phyloP scores from a whole-genome alignment of 2,888 invertebrate species.

The Plusia festucae region DNA sequence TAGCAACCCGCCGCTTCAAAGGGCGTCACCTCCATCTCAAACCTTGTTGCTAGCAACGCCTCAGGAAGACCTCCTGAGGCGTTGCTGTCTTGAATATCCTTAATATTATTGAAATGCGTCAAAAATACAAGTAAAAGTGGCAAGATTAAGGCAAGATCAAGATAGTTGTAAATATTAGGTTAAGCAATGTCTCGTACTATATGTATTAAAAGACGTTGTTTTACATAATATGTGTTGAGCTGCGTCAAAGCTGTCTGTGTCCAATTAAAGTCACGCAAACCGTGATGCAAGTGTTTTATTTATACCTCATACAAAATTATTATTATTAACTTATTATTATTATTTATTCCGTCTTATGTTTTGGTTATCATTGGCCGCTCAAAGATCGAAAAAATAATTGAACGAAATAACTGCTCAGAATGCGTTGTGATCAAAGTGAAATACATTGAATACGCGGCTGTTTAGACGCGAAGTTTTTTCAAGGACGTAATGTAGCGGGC shows the following conservation, averaged over 20 bases:
- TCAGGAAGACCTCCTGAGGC: conserved; percentile 23
- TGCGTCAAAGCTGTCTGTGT: not conserved
- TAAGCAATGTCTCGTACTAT: conserved; percentile 34
- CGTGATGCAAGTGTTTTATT: not conserved
- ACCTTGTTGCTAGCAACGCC: conserved; percentile 46
- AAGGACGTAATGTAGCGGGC: too few relatives aligned
- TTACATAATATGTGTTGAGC: not conserved
- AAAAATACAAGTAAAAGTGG: too few relatives aligned
- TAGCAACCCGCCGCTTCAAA: conserved; percentile 23
- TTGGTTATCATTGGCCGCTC: too few relatives aligned
- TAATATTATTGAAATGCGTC: too few relatives aligned
- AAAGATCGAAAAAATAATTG: too few relatives aligned
- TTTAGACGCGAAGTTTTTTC: too few relatives aligned
- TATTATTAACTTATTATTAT: too few relatives aligned
- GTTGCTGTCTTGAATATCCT: conserved; percentile 27
- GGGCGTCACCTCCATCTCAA: conserved; percentile 22
- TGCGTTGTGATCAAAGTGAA: too few relatives aligned
- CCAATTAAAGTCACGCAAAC: not conserved
- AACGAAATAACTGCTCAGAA: too few relatives aligned
- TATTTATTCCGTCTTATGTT: too few relatives aligned
- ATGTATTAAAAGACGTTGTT: conserved; percentile 28
- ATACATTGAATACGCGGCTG: too few relatives aligned
- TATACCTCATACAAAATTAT: too few relatives aligned
- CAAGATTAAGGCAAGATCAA: conserved; percentile 18
- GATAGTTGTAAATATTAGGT: conserved; percentile 36